Percentiles rank a stretch among this genome's conserved stretches.
Evolutionary conservation across 2,888 invertebrate species (phyloP).

Genomic region (Pollenia angustigena): DNA sequence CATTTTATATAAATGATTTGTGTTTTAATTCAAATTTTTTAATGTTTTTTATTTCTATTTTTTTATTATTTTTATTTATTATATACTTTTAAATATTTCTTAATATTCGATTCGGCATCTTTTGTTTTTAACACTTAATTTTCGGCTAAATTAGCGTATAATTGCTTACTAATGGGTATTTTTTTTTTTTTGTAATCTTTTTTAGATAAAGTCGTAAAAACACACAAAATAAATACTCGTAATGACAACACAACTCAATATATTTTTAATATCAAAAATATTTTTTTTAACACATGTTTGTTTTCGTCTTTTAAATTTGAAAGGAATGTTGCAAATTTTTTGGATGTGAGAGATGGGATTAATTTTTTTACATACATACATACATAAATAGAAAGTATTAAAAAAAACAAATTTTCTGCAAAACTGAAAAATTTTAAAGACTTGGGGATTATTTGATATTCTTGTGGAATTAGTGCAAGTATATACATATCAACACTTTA

Average conservation of each 20-base stretch:
- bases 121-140: conserved; percentile 53
- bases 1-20: conserved; percentile 32
- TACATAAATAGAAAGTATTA: too few species aligned
- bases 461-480: too few species aligned
- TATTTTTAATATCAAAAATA: conserved; percentile 32
- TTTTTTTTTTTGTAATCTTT: conserved; percentile 20
- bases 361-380: too few species aligned
- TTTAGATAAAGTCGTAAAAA: conserved; percentile 36
- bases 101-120: conserved; percentile 50
- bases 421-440: too few species aligned
- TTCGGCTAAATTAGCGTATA: conserved; percentile 70
- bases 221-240: conserved; percentile 19
- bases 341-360: too few species aligned
- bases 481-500: too few species aligned
- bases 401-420: too few species aligned
- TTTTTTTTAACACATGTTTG: not conserved
- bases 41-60: conserved; percentile 12
- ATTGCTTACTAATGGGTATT: conserved; percentile 55
- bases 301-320: not conserved
- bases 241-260: conserved; percentile 25
- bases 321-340: not conserved
- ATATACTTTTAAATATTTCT: conserved; percentile 44
- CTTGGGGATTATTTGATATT: too few species aligned
- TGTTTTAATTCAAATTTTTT: conserved; percentile 17
- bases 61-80: conserved; percentile 4